phyloP scores from a whole-genome alignment of 2,888 invertebrate species.

The Malthinus flaveolus region DNA sequence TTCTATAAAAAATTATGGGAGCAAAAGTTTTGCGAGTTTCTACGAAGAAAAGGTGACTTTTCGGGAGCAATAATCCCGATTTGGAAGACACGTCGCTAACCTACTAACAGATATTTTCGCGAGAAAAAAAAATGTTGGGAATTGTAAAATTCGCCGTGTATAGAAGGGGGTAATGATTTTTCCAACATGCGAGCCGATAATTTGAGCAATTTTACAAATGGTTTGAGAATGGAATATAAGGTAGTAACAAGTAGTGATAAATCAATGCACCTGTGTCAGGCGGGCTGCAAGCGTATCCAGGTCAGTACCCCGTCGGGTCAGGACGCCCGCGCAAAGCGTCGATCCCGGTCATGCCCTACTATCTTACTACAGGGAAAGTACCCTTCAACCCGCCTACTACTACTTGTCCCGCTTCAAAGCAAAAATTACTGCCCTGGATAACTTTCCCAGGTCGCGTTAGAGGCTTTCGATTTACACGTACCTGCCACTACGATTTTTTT shows the following conservation, averaged over 20 bases:
- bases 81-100: not conserved
- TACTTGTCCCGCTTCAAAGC: slow-evolving; percentile 31
- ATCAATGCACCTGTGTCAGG: slow-evolving; percentile 53
- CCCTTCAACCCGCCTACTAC: slow-evolving; percentile 32
- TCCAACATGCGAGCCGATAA: slow-evolving; percentile 16
- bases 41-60: too few relatives aligned
- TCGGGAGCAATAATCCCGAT: not conserved
- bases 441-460: slow-evolving; percentile 30
- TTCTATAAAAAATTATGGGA: too few relatives aligned
- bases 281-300: slow-evolving; percentile 45
- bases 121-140: not conserved
- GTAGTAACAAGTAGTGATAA: slow-evolving; percentile 42
- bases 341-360: slow-evolving; percentile 40
- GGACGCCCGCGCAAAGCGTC: slow-evolving; percentile 41
- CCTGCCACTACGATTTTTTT: slow-evolving; percentile 1
- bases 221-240: slow-evolving; percentile 21
- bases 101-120: slow-evolving; percentile 6
- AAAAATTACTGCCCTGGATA: slow-evolving; percentile 33
- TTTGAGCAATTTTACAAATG: slow-evolving; percentile 14
- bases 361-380: slow-evolving; percentile 34
- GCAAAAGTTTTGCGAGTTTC: too few relatives aligned
- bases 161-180: slow-evolving; percentile 5
- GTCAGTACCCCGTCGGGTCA: slow-evolving; percentile 52
- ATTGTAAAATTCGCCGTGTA: slow-evolving; percentile 5
- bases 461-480: slow-evolving; percentile 25